Conservation (phyloP, 2,888 invertebrate species). For the Pecten maximus region DNA sequence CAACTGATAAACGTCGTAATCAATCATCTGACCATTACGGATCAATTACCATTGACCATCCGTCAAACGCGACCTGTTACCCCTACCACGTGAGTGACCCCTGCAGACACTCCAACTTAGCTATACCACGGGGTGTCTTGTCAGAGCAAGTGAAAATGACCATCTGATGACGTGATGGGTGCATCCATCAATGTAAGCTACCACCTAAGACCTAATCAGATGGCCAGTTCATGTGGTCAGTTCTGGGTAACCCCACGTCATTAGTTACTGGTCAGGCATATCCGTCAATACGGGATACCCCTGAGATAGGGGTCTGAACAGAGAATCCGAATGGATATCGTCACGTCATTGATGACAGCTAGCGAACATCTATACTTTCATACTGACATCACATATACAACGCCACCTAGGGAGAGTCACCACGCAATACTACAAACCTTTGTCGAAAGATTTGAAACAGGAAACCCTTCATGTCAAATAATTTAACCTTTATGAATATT, state of each 20-base stretch:
- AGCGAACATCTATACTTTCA: neutral
- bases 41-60: conserved; percentile 28
- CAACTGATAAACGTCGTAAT: neutral
- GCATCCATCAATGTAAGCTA: neutral
- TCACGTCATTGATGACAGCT: neutral
- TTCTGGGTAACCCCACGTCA: too few relatives aligned
- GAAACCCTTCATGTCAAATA: neutral
- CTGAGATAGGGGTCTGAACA: neutral
- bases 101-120: neutral
- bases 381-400: neutral
- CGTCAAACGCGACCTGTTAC: conserved; percentile 24
- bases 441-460: neutral
- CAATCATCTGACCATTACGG: neutral
- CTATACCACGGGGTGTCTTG: conserved; percentile 1
- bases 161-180: neutral
- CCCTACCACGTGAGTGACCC: neutral
- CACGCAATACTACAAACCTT: neutral
- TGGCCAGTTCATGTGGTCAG: too few relatives aligned
- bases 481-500: too few relatives aligned
- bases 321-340: neutral
- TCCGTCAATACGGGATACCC: conserved; percentile 19
- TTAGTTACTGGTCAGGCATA: neutral
- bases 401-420: neutral
- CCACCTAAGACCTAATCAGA: neutral
- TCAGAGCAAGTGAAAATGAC: conserved; percentile 18